Evolutionary conservation across 1,140 invertebrate species (phyloP).

Genomic region (Conopomorpha cramerella): DNA sequence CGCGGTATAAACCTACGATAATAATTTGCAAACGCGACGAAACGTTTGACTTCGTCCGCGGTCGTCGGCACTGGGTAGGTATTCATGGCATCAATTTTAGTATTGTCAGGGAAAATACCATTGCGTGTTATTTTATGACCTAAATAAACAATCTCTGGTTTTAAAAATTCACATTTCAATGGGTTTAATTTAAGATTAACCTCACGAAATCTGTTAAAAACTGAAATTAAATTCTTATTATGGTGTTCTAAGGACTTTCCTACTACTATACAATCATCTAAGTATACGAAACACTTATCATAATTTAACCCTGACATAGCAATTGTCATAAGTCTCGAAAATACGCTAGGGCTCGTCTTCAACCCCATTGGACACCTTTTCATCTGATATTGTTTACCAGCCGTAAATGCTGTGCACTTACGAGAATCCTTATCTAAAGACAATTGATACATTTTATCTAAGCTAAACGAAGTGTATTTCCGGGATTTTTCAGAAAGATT

Average conservation of each 20-base stretch:
- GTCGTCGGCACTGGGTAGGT: neutral
- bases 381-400: neutral
- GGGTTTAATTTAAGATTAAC: neutral
- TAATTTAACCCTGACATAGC: neutral
- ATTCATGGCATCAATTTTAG: neutral
- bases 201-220: neutral
- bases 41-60: neutral
- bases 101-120: neutral
- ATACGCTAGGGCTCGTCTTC: neutral
- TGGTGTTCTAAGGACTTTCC: neutral
- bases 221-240: neutral
- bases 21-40: neutral
- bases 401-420: neutral
- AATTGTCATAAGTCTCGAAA: neutral
- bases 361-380: neutral
- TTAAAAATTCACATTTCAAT: neutral
- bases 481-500: neutral
- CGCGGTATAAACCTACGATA: neutral
- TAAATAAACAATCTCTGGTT: neutral
- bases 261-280: neutral
- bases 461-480: neutral
- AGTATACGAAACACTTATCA: neutral
- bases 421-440: neutral
- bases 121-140: neutral
- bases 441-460: neutral